Evolutionary conservation across 2,888 invertebrate genomes (phyloP), one percentile per base, ranked within the genome.

Genomic region (Eurytoma californica): DNA sequence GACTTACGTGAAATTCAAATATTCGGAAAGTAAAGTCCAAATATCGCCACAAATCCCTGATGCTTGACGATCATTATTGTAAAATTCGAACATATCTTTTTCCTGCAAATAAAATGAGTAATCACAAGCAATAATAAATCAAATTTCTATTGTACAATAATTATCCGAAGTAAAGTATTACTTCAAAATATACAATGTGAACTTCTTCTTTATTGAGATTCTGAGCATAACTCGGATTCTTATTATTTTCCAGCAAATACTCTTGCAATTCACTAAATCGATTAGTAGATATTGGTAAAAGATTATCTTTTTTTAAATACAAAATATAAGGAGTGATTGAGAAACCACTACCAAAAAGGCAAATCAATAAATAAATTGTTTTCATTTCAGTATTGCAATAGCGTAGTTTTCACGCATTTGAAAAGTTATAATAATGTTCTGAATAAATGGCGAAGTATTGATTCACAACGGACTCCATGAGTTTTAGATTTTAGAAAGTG

Each of bases 1-100:
- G 4, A 57, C 84, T 16, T 83, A 85, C 86, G 86, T 85, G 66
- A 86, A 85, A 69, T 86, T 86, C 5, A 86, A 75, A 68, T 81
- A 82, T n/a, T 82, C 78, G 0, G 83, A 77, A 7, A 86, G 75
- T 13, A 80, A 58, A 14, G 81, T 82, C 84, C 85, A 86, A n/a
- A 85, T 12, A 0, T 85, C 85, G 13, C 85, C 85, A 18, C 30
- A 81, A 47, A 86, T 72, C 14, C 86, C 86, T 0, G 75, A 72
- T 3, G 80, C 69, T 63, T 77, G 83, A 5, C 80, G 83, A 18
- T 84, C 69, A 66, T 85, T 83, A 30, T 85, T 82, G 20, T 82
- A 74, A 80, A 83, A 83, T 67, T 73, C 66, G 61, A 80, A 76
- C 3, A 83, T 61, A 24, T 82, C 72, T n/a, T 47, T 14, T 16